Base-by-base conservation (phyloP, 2,113 vertebrate species). In the Spilogale gracilis region DNA sequence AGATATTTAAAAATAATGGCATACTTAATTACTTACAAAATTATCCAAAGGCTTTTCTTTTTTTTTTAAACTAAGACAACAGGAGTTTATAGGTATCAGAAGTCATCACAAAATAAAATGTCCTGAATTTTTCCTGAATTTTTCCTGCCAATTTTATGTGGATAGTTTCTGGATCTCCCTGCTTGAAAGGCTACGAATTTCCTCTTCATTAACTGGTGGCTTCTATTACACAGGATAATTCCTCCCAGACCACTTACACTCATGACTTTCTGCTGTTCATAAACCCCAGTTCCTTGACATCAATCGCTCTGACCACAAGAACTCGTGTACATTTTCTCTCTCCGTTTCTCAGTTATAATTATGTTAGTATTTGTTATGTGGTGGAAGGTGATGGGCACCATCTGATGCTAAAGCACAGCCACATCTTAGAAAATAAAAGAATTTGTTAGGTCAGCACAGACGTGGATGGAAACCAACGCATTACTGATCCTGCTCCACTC, bases 331-430 rank as follows among this genome's bases (percentile, higher is more conserved):
- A 96, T 87, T 96, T 96, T 97, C 97, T 96, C 95, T 95, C 90
- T 79, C 94, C 94, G 96, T 97, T 96, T 78, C 93, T 96, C 95
- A 96, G 93, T 92, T 97, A 97, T 58, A 98, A 96, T 91, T 98
- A 90, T 93, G 90, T 43, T 5, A 94, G 90, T 96, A 86, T 80
- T 69, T 94, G 89, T 88, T n/a, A 18, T 2, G 25, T 43, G 81
- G 97, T 97, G 90, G 97, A 98, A 98, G 97, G 97, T 9, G 38
- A 20, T 6, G 38, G 7, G 67, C 23, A 5, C 9, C 30, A 52
- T 30, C 6, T 97, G 98, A 98, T 96, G 87, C 96, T 97, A 97
- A 98, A 98, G 98, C 95, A 97, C 96, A 98, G 76, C 83, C 96
- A 96, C 94, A 80, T 95, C 95, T 97, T 98, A 84, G 97, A 98